Base-by-base conservation (phyloP, 2,888 invertebrate species). In the Eupelmus urozonus region DNA sequence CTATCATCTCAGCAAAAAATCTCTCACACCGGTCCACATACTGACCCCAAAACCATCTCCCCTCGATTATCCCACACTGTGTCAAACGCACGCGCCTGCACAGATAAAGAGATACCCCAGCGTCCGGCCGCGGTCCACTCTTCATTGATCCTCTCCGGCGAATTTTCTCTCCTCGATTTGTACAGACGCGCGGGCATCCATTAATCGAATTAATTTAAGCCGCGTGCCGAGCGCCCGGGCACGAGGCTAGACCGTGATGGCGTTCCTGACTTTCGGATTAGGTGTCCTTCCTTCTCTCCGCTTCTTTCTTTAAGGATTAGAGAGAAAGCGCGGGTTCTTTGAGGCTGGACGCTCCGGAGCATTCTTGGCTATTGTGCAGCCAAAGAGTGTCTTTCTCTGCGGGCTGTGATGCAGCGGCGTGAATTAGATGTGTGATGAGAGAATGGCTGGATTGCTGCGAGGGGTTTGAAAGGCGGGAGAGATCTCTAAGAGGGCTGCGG, bases 171-270 rank as follows among this genome's bases (percentile, higher is more conserved):
- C n/a, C n/a, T n/a, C n/a, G 3, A 9, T 34, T 3, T 34, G 34
- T 9, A 9, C 34, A 9, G 5, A 13, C 16, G 20, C 34, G 57
- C 29, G 79, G 80, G 86, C 85, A 87, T 88, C 85, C 87, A 87
- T 88, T 86, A 85, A 87, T 88, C 85, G 88, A 88, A 88, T 88
- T 86, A 88, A 87, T 86, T 81, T 88, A 89, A 89, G 87, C 89
- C 86, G 83, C 80, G 75, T 78, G 81, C 79, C 80, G 76, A 70
- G 80, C 78, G 83, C 80, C 76, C 74, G 81, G 82, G 87, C 89
- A 89, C 89, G 89, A 82, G 80, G 84, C 84, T 40, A 49, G 34
- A 55, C 89, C 89, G 89, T 89, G 89, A 88, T 87, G 85, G 81
- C 88, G 85, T 85, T 82, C 83, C 83, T 83, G 84, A 82, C 84